phyloP scores from a whole-genome alignment of 64 coral and sea anemone genomes.

The Pocillopora verrucosa region DNA sequence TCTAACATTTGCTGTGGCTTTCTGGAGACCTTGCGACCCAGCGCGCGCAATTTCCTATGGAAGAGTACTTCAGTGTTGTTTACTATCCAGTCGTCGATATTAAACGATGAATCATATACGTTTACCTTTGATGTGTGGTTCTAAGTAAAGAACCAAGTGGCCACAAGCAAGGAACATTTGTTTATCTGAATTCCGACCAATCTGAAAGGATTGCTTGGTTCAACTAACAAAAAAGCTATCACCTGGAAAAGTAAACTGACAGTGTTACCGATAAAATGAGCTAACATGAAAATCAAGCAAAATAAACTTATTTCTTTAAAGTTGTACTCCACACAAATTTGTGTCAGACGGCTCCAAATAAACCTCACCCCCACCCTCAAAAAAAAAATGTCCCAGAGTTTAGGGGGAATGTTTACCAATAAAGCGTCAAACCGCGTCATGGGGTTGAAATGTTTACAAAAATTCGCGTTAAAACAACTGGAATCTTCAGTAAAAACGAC shows the following conservation, averaged over 20 bases:
- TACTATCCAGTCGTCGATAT: not conserved
- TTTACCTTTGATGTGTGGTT: not conserved
- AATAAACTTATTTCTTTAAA: not conserved
- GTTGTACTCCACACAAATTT: not conserved
- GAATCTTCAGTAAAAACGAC: not conserved
- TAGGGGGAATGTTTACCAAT: not conserved
- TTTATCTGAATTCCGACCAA: not conserved
- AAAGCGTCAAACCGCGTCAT: not conserved
- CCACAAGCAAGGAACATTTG: not conserved
- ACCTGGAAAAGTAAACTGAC: not conserved
- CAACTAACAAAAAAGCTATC: not conserved
- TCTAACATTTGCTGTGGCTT: too few species aligned
- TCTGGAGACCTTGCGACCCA: too few species aligned
- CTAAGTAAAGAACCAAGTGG: not conserved
- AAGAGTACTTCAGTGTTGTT: not conserved
- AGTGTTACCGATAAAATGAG: not conserved
- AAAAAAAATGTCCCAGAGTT: not conserved
- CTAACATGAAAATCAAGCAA: not conserved
- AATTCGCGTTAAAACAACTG: not conserved
- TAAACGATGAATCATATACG: not conserved
- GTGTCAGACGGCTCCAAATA: not conserved
- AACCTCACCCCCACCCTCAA: not conserved
- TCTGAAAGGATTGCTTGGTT: not conserved
- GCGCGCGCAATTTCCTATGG: too few species aligned
- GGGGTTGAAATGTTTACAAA: not conserved